These are phyloP conservation scores for Sipunculus nudus DNA, from an alignment of 2,888 invertebrate species.

Conservation along the genomic window DNA sequence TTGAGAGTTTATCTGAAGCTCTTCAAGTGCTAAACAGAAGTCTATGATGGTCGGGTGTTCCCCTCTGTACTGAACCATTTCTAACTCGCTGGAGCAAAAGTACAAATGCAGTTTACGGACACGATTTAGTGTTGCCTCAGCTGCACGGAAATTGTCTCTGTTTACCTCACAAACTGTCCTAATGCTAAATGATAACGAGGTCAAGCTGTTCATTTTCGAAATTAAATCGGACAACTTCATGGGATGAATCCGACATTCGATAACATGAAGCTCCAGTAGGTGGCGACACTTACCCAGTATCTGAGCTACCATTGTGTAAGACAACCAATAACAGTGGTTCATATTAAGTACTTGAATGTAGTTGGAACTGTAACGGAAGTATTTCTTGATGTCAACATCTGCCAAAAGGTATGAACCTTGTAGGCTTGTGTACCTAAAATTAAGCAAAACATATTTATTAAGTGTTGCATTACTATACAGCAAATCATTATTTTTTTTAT, in stretches of 20 bases:
- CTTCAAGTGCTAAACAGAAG: constrained; percentile 54
- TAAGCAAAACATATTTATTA: too few relatives aligned
- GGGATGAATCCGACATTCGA: constrained; percentile 52
- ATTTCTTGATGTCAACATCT: constrained; percentile 47
- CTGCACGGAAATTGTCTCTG: constrained; percentile 49
- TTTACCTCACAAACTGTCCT: constrained; percentile 54
- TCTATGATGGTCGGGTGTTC: constrained; percentile 56
- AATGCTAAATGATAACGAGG: constrained; percentile 53
- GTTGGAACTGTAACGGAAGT: constrained; percentile 39
- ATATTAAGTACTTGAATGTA: constrained; percentile 50
- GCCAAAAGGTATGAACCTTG: constrained; percentile 43
- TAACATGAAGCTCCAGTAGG: constrained; percentile 49
- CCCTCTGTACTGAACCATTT: constrained; percentile 51
- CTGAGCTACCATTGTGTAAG: constrained; percentile 42
- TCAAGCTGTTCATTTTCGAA: constrained; percentile 45
- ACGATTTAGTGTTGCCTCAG: constrained; percentile 47
- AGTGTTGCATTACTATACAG: too few relatives aligned
- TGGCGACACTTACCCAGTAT: constrained; percentile 50
- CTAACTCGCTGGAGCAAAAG: constrained; percentile 48
- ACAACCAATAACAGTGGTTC: constrained; percentile 59
- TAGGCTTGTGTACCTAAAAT: constrained; percentile 50
- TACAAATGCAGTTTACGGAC: constrained; percentile 52
- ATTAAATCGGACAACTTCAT: constrained; percentile 53
- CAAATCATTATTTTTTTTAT: too few relatives aligned
- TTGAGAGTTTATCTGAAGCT: constrained; percentile 55